These are phyloP conservation scores for Lacanobia wlatinum DNA, from an alignment of 2,888 invertebrate genomes.

Conservation along the genomic window DNA sequence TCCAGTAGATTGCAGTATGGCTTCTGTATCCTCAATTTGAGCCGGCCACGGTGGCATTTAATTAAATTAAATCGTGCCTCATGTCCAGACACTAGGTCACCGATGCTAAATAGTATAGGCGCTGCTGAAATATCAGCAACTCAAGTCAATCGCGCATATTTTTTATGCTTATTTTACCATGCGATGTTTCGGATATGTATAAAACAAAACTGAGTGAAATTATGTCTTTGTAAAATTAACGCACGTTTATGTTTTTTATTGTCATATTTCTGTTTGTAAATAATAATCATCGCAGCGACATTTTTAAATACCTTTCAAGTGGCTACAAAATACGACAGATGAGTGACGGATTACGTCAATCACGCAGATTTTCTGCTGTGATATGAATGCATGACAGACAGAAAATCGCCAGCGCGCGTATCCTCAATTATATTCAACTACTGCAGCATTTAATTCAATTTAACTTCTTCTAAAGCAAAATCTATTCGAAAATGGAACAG, in stretches of 20 bases:
- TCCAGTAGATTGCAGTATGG: constrained; percentile 42
- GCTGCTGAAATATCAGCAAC: constrained; percentile 19
- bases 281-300: neutral
- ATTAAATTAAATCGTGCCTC: constrained; percentile 54
- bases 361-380: constrained; percentile 4
- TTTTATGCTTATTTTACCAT: neutral
- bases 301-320: constrained; percentile 1
- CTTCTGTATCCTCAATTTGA: constrained; percentile 45
- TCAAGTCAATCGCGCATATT: neutral
- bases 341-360: constrained; percentile 18
- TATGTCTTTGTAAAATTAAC: neutral
- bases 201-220: neutral
- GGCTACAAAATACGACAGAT: constrained; percentile 9
- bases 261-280: neutral
- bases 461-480: neutral
- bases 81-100: constrained; percentile 26
- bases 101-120: neutral
- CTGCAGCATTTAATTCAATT: constrained; percentile 1
- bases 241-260: neutral
- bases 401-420: constrained; percentile 21
- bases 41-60: constrained; percentile 38
- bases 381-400: neutral
- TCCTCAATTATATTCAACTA: constrained; percentile 42
- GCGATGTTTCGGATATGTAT: neutral
- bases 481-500: neutral